Evolutionary conservation across 2,888 invertebrate species (phyloP).

Genomic region (Rhopalosiphum nymphaeae): DNA sequence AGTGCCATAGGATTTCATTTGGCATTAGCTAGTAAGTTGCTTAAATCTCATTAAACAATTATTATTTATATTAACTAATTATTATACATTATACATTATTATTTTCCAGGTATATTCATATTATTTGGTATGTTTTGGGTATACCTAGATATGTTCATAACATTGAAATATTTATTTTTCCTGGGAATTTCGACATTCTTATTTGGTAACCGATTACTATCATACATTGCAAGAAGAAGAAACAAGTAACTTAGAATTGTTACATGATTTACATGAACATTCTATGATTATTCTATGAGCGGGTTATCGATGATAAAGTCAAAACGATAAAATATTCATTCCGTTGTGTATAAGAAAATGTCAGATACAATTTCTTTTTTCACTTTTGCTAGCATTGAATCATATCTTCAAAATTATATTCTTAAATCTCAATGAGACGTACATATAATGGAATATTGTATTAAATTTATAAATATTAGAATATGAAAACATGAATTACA

Average conservation of each 20-base stretch:
- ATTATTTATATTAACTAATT: background rate
- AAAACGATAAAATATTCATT: slow-evolving; percentile 16
- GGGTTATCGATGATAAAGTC: background rate
- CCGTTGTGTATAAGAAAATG: slow-evolving; percentile 6
- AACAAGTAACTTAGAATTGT: slow-evolving; percentile 66
- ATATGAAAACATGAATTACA: slow-evolving; percentile 8
- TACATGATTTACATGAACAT: background rate
- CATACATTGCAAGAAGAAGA: slow-evolving; percentile 77
- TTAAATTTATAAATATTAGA: slow-evolving; percentile 19
- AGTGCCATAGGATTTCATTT: slow-evolving; percentile 91
- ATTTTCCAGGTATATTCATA: slow-evolving; percentile 81
- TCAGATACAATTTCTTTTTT: slow-evolving; percentile 7
- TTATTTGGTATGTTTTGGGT: slow-evolving; percentile 95
- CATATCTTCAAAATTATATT: background rate
- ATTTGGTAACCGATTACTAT: slow-evolving; percentile 90
- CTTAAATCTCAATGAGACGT: background rate
- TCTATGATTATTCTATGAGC: background rate
- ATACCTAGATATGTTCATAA: slow-evolving; percentile 94
- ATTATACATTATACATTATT: slow-evolving; percentile 9
- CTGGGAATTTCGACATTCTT: slow-evolving; percentile 92
- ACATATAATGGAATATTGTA: slow-evolving; percentile 21
- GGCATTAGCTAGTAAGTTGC: slow-evolving; percentile 82
- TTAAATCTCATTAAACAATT: background rate
- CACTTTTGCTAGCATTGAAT: background rate
- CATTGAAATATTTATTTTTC: slow-evolving; percentile 88